phyloP scores from a whole-genome alignment of 1,140 invertebrate species.

The Pseudomyrmex cubaensis region DNA sequence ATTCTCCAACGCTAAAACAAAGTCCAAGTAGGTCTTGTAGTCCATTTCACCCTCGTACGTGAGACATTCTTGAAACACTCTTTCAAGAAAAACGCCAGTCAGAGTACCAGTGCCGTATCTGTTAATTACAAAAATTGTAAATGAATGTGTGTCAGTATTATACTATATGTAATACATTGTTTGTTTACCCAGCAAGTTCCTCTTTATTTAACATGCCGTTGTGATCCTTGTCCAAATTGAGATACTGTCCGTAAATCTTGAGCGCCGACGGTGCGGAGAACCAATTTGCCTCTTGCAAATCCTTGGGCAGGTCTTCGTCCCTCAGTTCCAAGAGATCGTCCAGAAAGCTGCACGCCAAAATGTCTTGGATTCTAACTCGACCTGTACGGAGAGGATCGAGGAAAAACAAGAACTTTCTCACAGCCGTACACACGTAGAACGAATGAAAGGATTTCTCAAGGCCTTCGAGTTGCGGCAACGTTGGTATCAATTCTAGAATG shows the following conservation, averaged over 20 bases:
- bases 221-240: constrained; percentile 97
- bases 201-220: constrained; percentile 98
- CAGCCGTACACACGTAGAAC: constrained; percentile 98
- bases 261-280: constrained; percentile 96
- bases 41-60: constrained; percentile 99
- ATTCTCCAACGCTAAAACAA: constrained; percentile 97
- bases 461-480: constrained; percentile 94
- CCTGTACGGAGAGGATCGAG: constrained; percentile 95
- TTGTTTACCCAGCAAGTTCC: constrained; percentile 91
- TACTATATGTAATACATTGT: not conserved
- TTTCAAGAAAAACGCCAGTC: constrained; percentile 96
- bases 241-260: constrained; percentile 96
- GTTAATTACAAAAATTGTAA: constrained; percentile 64
- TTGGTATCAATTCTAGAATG: constrained; percentile 96
- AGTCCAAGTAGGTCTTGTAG: constrained; percentile 98
- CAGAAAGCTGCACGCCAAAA: constrained; percentile 95
- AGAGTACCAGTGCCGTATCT: constrained; percentile 96
- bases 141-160: not conserved
- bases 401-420: constrained; percentile 98
- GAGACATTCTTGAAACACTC: constrained; percentile 97
- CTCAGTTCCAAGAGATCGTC: constrained; percentile 95
- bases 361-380: constrained; percentile 95
- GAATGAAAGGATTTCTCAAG: constrained; percentile 97
- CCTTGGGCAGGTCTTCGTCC: constrained; percentile 93
- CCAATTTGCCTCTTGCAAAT: constrained; percentile 96